These are phyloP conservation scores for Shargacucullia verbasci DNA, from an alignment of 2,888 invertebrate genomes.

Conservation along the genomic window DNA sequence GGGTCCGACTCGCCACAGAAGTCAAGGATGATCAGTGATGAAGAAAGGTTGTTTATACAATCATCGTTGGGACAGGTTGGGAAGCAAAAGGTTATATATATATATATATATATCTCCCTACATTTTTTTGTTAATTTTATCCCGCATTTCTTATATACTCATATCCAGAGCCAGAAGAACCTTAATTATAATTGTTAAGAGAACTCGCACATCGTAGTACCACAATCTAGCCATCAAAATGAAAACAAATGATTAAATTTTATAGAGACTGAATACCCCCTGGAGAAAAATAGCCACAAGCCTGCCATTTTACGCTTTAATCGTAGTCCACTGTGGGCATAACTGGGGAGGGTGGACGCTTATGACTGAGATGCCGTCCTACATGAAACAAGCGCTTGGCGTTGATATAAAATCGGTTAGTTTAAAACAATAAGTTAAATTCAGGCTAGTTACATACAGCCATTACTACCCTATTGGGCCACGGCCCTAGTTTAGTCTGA, in stretches of 20 bases:
- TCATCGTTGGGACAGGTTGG: slow-evolving; percentile 67
- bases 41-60: slow-evolving; percentile 91
- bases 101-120: too few species aligned
- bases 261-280: slow-evolving; percentile 82
- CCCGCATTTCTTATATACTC: too few species aligned
- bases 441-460: too few species aligned
- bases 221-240: too few species aligned
- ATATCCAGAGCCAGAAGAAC: too few species aligned
- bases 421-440: slow-evolving; percentile 5
- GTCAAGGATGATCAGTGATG: slow-evolving; percentile 87
- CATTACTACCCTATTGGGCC: too few species aligned
- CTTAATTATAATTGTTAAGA: too few species aligned
- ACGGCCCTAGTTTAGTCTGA: too few species aligned
- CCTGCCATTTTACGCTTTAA: slow-evolving; percentile 89
- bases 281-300: slow-evolving; percentile 84
- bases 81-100: slow-evolving; percentile 27
- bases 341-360: slow-evolving; percentile 93
- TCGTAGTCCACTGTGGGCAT: slow-evolving; percentile 89
- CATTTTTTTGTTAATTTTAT: too few species aligned
- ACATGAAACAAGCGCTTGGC: slow-evolving; percentile 90
- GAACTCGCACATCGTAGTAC: too few species aligned
- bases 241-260: neutral
- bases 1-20: slow-evolving; percentile 91
- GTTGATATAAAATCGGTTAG: slow-evolving; percentile 89
- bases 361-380: slow-evolving; percentile 92